phyloP scores from a whole-genome alignment of 2,113 vertebrate genomes.

The Zapornia atra region DNA sequence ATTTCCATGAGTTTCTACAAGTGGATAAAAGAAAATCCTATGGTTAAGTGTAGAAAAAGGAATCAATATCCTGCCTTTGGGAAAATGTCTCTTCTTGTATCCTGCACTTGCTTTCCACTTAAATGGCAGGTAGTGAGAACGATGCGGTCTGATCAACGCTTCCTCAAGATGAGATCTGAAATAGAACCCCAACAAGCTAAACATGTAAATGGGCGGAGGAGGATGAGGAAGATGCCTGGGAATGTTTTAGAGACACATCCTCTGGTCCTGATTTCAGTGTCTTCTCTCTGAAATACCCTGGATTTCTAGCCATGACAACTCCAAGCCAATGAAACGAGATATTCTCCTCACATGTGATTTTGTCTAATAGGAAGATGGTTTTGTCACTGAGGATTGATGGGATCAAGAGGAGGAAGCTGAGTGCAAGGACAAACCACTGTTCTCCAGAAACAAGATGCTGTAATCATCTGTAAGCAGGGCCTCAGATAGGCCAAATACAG shows the following conservation, averaged over 20 bases:
- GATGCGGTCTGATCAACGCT: background rate
- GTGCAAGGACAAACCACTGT: background rate
- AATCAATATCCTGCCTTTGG: background rate
- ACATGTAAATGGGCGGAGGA: background rate
- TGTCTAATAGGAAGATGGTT: background rate
- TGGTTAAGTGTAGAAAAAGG: background rate
- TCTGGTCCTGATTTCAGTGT: background rate
- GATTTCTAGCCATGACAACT: background rate
- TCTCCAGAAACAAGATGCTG: background rate
- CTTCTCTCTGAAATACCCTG: background rate
- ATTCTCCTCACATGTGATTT: background rate
- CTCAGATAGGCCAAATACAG: background rate
- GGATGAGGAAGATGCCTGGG: background rate
- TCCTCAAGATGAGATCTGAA: background rate
- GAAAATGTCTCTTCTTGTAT: background rate
- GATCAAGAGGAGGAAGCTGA: background rate
- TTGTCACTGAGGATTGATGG: background rate
- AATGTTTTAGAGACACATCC: background rate
- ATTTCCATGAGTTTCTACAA: background rate
- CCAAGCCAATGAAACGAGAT: background rate
- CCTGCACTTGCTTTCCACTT: background rate
- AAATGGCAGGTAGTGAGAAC: background rate
- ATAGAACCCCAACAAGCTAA: background rate
- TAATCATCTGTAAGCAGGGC: background rate
- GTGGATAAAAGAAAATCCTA: background rate